Conservation (phyloP, 2,113 vertebrate genomes). For the Martes martes region DNA sequence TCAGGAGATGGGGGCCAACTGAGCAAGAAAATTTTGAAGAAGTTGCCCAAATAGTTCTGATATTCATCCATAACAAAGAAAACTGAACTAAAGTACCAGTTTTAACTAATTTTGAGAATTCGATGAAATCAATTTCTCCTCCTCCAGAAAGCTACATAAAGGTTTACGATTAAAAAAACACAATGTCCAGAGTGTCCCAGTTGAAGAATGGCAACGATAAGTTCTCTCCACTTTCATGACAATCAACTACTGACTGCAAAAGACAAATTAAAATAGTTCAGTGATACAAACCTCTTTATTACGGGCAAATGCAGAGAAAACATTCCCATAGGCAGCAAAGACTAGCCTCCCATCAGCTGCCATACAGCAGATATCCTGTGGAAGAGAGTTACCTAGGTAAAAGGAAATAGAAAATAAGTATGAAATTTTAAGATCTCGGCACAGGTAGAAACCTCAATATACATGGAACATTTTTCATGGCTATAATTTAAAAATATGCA, state of each 20-base stretch:
- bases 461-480: neutral
- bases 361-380: constrained; percentile 91
- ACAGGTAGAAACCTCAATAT: neutral
- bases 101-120: neutral
- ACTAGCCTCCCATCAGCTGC: constrained; percentile 94
- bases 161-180: neutral
- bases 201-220: neutral
- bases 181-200: neutral
- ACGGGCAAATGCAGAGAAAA: constrained; percentile 91
- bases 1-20: neutral
- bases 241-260: neutral
- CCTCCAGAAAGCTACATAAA: neutral
- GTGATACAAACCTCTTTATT: constrained; percentile 87
- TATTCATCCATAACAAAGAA: neutral
- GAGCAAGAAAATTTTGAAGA: neutral
- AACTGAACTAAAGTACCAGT: neutral
- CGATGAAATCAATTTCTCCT: neutral
- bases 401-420: constrained; percentile 25
- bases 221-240: neutral
- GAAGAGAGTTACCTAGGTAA: constrained; percentile 91
- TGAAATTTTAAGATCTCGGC: constrained; percentile 14
- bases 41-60: neutral
- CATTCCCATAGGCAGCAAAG: constrained; percentile 87
- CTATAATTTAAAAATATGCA: neutral
- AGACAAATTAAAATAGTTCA: neutral